phyloP scores from a whole-genome alignment of 2,113 vertebrate species.

The Vidua chalybeata region DNA sequence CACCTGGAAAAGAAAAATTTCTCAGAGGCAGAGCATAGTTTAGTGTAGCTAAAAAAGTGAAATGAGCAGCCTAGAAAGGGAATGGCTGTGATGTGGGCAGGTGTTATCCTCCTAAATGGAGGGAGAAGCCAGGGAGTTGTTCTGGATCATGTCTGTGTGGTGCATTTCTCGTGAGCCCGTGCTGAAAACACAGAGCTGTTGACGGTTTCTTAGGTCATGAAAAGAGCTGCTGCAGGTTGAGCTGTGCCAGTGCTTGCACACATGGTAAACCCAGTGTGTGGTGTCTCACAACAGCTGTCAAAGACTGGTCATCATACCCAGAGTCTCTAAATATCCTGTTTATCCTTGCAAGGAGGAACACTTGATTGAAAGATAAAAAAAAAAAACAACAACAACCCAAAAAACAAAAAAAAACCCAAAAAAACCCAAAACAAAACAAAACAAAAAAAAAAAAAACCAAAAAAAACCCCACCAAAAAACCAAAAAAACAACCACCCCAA shows the following conservation, averaged over 20 bases:
- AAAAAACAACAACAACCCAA: background rate
- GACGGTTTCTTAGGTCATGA: background rate
- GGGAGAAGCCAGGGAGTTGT: background rate
- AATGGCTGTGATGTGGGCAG: background rate
- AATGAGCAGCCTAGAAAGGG: background rate
- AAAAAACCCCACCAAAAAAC: too few species aligned
- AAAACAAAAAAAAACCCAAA: background rate
- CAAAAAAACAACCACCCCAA: background rate
- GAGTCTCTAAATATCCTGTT: constrained; percentile 59
- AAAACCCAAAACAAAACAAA: too few species aligned
- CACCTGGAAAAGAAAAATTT: background rate
- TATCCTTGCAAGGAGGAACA: constrained; percentile 56
- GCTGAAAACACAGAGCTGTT: background rate
- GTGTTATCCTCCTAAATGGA: background rate
- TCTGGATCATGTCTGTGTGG: background rate
- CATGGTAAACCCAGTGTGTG: constrained; percentile 18
- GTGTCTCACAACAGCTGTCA: constrained; percentile 54
- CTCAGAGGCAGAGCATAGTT: background rate
- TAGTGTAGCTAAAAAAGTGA: background rate
- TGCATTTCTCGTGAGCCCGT: accelerated
- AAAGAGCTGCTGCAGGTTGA: background rate
- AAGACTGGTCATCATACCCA: constrained; percentile 35
- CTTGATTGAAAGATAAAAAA: constrained; percentile 54
- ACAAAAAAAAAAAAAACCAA: background rate
- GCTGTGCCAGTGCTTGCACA: constrained; percentile 10